Percentiles rank a stretch among this genome's conserved stretches.
These are phyloP conservation scores for Astropecten irregularis DNA, from an alignment of 53 echinoderm and acorn worm genomes.

Conservation along the genomic window DNA sequence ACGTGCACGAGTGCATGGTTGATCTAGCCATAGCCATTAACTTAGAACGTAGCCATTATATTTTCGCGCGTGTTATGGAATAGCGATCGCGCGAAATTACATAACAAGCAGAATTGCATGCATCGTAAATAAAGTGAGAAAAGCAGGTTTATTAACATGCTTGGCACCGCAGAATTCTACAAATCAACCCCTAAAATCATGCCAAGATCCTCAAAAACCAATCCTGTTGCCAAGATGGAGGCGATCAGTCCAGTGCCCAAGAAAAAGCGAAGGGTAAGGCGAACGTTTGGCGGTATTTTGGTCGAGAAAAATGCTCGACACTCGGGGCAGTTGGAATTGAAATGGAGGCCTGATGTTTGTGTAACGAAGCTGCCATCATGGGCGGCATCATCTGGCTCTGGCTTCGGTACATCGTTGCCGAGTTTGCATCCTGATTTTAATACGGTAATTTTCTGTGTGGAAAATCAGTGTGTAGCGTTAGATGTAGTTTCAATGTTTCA, in stretches of 20 bases:
- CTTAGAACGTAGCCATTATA: no score
- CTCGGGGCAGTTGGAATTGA: neutral
- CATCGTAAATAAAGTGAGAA: no score
- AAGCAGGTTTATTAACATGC: neutral
- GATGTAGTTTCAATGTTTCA: neutral
- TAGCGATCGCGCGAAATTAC: neutral
- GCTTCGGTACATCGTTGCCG: neutral
- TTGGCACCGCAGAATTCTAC: conserved; percentile 7
- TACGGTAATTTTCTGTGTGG: neutral
- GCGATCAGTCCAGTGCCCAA: conserved; percentile 7
- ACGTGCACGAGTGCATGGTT: no score
- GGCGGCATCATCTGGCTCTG: neutral
- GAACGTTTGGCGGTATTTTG: conserved; percentile 19
- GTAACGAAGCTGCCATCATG: neutral
- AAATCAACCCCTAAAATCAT: conserved; percentile 19
- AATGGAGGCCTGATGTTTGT: neutral
- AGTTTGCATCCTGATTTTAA: neutral
- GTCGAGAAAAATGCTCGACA: neutral
- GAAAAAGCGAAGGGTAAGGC: conserved; percentile 32
- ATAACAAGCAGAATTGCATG: neutral
- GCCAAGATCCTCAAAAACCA: neutral
- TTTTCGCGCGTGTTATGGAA: conserved; percentile 26
- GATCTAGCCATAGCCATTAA: no score
- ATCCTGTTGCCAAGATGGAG: neutral
- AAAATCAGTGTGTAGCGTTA: neutral